Base-by-base conservation (phyloP, 2,797 vertebrate species). In the Lutjanus argentimaculatus region DNA sequence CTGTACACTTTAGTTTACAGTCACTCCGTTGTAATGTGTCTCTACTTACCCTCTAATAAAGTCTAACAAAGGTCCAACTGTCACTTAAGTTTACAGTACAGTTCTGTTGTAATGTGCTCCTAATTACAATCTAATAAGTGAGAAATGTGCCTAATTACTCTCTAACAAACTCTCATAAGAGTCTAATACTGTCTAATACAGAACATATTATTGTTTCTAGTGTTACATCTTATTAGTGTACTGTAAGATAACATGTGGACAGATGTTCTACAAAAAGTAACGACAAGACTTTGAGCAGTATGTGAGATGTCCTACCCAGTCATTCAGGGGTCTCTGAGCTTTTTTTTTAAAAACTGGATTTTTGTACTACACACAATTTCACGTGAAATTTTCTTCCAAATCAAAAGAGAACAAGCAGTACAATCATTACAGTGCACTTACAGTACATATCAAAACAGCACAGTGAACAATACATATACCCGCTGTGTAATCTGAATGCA, bases 401-500 rank as follows among this genome's bases (percentile, higher is more conserved):
- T 92, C 82, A 86, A 87, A 92, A 77, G 75, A 70, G 87, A 90
- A 90, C 80, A 78, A 62, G 30, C 70, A 64, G 78, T 56, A 16
- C 76, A 85, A 57, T 72, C 55, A 79, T 83, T 72, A 68, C n/a
- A 8, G 10, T 51, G 48, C 80, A 85, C 75, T 76, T 63, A 64
- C 61, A 71, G 66, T 64, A 62, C 69, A 66, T 67, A 76, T 72
- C 15, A 77, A 83, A 83, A 85, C n/a, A 72, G 59, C 77, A 70
- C 62, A 56, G 10, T 43, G 75, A 84, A 86, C 84, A 91, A 89
- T 86, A 67, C 51, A 49, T 49, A 79, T 69, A 77, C 90, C 88
- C 80, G 76, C 89, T 89, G 89, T 88, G 89, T 84, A 89, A 93
- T 93, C 69, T 91, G 80, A 90, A 92, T 89, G 88, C 83, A 90